Conservation (phyloP, 2,888 invertebrate species). For the Parthenolecanium corni region DNA sequence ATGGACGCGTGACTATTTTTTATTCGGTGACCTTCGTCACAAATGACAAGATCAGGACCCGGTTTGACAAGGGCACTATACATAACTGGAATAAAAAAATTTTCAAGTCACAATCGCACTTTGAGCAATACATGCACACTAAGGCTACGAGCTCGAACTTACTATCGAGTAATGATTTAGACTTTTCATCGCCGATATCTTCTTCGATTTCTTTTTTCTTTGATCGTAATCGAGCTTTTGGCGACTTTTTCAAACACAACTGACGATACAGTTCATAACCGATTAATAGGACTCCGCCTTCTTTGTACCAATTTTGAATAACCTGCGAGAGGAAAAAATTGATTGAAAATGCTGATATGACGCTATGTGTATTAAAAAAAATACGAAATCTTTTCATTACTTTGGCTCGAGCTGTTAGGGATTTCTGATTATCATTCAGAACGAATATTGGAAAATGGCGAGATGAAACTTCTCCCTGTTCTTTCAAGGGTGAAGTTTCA, state of each 20-base stretch:
- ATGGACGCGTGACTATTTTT: conserved; percentile 97
- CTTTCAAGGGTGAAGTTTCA: conserved; percentile 46
- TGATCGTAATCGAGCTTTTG: conserved; percentile 48
- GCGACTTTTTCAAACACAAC: conserved; percentile 64
- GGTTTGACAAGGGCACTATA: conserved; percentile 75
- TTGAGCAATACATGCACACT: neutral
- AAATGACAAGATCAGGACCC: conserved; percentile 78
- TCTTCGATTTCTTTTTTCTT: conserved; percentile 46
- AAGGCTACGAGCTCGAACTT: conserved; percentile 31
- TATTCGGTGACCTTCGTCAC: conserved; percentile 94
- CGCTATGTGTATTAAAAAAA: conserved; percentile 45
- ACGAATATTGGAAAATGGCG: conserved; percentile 79
- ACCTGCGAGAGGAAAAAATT: conserved; percentile 34
- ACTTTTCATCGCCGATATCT: conserved; percentile 44
- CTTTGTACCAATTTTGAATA: conserved; percentile 63
- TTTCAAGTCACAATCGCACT: neutral
- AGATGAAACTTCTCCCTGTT: conserved; percentile 56
- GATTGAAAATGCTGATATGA: neutral
- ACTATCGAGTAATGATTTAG: conserved; percentile 67
- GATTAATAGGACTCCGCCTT: conserved; percentile 87
- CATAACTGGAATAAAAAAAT: conserved; percentile 49
- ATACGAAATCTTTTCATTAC: too few relatives aligned
- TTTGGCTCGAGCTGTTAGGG: conserved; percentile 72
- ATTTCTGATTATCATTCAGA: conserved; percentile 88
- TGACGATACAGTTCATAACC: conserved; percentile 94